Percentiles rank a stretch among this genome's conserved stretches.
Evolutionary conservation across 2,797 vertebrate species (phyloP).

Genomic region (Erpetoichthys calabaricus): DNA sequence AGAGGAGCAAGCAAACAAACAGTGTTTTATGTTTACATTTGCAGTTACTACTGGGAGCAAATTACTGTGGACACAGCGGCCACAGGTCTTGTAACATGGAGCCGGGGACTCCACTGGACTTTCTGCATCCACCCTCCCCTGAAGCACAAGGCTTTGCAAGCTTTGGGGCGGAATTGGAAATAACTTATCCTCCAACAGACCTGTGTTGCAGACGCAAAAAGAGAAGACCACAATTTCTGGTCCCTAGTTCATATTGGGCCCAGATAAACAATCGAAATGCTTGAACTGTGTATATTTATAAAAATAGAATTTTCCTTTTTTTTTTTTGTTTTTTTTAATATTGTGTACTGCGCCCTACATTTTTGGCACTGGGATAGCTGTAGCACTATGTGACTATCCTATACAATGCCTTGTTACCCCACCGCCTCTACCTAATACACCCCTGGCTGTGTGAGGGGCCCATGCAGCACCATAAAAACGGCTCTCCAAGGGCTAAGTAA

Average conservation of each 20-base stretch:
- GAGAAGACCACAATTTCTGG: conserved; percentile 8
- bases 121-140: background rate
- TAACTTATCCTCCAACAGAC: too few relatives aligned
- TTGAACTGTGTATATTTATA: conserved; percentile 43
- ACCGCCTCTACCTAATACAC: too few relatives aligned
- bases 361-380: conserved; percentile 56
- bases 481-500: too few relatives aligned
- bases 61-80: background rate
- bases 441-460: too few relatives aligned
- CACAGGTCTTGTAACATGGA: background rate
- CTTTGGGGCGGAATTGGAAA: too few relatives aligned
- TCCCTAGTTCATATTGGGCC: conserved; percentile 25
- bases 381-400: conserved; percentile 26
- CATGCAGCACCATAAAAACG: too few relatives aligned
- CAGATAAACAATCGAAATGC: conserved; percentile 38
- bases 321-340: too few relatives aligned
- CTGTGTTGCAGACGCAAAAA: too few relatives aligned
- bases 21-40: conserved; percentile 9
- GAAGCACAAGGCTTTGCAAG: background rate
- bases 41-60: conserved; percentile 3
- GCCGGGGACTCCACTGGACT: background rate
- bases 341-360: conserved; percentile 15
- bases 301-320: conserved; percentile 1
- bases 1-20: background rate
- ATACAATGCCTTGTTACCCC: too few relatives aligned